Conservation (phyloP, 2,888 invertebrate species). For the Nesidiocoris tenuis region DNA sequence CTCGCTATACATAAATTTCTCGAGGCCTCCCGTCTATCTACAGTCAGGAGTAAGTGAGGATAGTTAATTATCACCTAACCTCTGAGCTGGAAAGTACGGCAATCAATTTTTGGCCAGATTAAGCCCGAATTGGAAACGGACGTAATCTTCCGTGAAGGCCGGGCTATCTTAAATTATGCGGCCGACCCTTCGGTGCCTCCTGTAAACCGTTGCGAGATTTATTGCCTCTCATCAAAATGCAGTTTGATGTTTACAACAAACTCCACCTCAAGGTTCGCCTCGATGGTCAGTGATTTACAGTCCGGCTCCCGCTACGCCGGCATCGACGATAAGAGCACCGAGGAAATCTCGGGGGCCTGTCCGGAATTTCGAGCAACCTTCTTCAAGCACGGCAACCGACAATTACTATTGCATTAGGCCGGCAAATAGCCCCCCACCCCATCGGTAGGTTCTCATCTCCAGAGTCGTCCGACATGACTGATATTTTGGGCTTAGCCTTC, state of each 20-base stretch:
- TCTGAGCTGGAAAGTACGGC: not conserved
- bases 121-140: conserved; percentile 37
- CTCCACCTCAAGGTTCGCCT: not conserved
- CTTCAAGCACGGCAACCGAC: conserved; percentile 42
- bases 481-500: conserved; percentile 8
- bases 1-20: no score
- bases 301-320: conserved; percentile 6
- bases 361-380: conserved; percentile 29
- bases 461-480: conserved; percentile 1
- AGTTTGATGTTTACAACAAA: conserved; percentile 17
- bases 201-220: conserved; percentile 8
- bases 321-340: conserved; percentile 9
- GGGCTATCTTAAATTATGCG: conserved; percentile 16
- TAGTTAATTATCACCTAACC: not conserved
- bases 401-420: conserved; percentile 41
- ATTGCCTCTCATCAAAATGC: conserved; percentile 36
- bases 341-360: conserved; percentile 2
- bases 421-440: conserved; percentile 40
- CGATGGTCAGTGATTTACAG: conserved; percentile 24
- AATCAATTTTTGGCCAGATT: conserved; percentile 31
- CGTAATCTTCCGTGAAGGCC: conserved; percentile 26
- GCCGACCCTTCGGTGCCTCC: conserved; percentile 17
- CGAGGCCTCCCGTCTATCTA: not conserved
- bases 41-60: not conserved
- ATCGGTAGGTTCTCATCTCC: conserved; percentile 5